A percentile compares a stretch with the other conserved stretches of the same genome.
These are phyloP conservation scores for Argyresthia goedartella DNA, from an alignment of 2,888 invertebrate species.

Conservation along the genomic window DNA sequence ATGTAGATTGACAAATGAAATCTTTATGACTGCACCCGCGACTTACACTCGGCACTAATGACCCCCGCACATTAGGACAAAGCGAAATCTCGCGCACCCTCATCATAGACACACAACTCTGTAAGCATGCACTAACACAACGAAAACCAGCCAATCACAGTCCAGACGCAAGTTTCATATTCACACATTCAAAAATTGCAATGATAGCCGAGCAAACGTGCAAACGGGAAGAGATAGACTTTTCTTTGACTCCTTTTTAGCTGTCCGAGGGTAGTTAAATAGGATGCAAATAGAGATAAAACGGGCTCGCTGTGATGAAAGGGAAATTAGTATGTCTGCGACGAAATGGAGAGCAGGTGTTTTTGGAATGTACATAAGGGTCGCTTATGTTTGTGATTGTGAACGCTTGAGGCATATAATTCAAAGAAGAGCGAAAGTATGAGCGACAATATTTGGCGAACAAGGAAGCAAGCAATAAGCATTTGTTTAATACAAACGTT, in stretches of 20 bases:
- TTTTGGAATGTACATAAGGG: constrained; percentile 11
- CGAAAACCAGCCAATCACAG: neutral
- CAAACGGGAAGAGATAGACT: constrained; percentile 58
- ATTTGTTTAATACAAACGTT: no score
- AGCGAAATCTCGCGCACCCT: constrained; percentile 22
- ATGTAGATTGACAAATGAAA: constrained; percentile 50
- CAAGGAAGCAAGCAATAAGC: no score
- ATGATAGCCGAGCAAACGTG: constrained; percentile 52
- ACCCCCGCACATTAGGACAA: constrained; percentile 21
- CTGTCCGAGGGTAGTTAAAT: constrained; percentile 57
- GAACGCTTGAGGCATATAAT: no score
- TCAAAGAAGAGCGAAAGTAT: no score
- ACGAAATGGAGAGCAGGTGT: constrained; percentile 8
- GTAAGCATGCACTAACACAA: constrained; percentile 2
- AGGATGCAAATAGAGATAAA: constrained; percentile 66
- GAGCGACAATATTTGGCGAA: no score
- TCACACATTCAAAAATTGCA: neutral
- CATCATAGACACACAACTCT: constrained; percentile 9
- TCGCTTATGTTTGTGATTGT: no score
- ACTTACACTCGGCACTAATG: constrained; percentile 36
- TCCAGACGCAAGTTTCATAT: neutral
- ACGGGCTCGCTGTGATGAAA: constrained; percentile 44
- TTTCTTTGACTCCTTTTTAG: constrained; percentile 62
- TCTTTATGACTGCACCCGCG: constrained; percentile 40
- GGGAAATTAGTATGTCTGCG: constrained; percentile 34